Evolutionary conservation across 2,797 vertebrate genomes (phyloP).

Genomic region (Hipposideros larvatus): DNA sequence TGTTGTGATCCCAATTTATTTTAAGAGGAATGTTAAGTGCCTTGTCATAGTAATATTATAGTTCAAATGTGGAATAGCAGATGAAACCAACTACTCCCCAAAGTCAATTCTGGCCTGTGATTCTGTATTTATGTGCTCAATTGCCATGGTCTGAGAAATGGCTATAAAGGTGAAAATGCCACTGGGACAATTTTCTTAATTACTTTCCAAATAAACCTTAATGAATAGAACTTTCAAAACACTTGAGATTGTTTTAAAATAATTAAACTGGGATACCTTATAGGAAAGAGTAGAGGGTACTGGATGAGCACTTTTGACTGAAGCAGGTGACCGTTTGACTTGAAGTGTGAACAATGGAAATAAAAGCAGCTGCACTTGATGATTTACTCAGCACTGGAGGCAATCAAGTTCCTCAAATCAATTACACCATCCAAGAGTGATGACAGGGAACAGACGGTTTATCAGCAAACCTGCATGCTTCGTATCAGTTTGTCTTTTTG

Average conservation of each 20-base stretch:
- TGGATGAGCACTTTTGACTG: neutral
- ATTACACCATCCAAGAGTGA: slow-evolving; percentile 13
- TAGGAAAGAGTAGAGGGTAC: neutral
- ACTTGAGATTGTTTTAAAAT: neutral
- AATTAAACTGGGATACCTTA: neutral
- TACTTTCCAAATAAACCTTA: slow-evolving; percentile 1
- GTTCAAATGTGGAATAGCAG: neutral
- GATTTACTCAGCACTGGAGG: slow-evolving; percentile 27
- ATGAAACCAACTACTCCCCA: neutral
- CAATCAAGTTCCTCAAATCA: slow-evolving; percentile 64
- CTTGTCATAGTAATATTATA: neutral
- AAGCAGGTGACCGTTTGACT: neutral
- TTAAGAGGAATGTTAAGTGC: neutral
- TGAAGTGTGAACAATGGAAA: slow-evolving; percentile 19
- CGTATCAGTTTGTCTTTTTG: slow-evolving; percentile 39
- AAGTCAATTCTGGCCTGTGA: neutral
- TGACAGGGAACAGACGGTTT: neutral
- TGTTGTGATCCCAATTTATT: neutral
- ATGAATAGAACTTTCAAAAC: neutral
- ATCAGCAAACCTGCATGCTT: slow-evolving; percentile 28
- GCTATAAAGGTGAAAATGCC: neutral
- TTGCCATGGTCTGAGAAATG: neutral
- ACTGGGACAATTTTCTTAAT: neutral
- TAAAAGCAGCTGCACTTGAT: neutral
- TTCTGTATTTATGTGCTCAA: neutral